Evolutionary conservation across 2,888 invertebrate genomes (phyloP), one percentile per base, ranked within the genome.

Genomic region (Crossocerus cetratus): DNA sequence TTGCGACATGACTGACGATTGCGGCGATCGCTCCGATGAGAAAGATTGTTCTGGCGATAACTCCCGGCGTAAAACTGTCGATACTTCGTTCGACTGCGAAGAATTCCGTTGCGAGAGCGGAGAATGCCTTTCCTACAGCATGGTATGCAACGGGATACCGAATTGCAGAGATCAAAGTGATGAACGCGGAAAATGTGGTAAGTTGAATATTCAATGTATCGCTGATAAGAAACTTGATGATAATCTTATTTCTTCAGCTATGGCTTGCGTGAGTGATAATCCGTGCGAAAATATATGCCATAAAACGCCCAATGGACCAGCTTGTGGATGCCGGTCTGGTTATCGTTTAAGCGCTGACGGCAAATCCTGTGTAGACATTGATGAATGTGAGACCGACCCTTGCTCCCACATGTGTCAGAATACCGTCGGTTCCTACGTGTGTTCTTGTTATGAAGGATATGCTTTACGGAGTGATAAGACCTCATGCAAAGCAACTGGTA

Each of bases 11-110:
- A 85, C 87, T 0, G 91, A 92, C 62, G 95, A 96, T 84, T 97
- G 96, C 86, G 88, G 88, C 0, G 96, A 96, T 84, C 93, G 93
- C 13, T 94, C 94, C 0, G 96, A 97, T 84, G 96, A 97, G 87
- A 79, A 80, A 5, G 84, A 87, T 45, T 91, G 90, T 74, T 69
- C 76, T 2, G 76, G 74, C 3, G 8, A 20, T 70, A 72, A 59
- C 16, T 14, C 18, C 13, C 60, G 22, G 65, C 58, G 5, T 8
- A 43, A 20, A n/a, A 53, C 0, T 3, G 23, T 32, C 13, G 72
- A 18, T 42, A 1, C 45, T 68, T 0, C 13, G 45, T 49, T 23
- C 43, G 3, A 45, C 44, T 92, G 92, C 74, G 83, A 89, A 45
- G 86, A 91, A 77, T 94, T 92, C 82, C 90, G 90, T 67, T 94